Percentiles rank a stretch among this genome's conserved stretches.
Conservation (phyloP, 1,140 invertebrate species). For the Drosophila sproati region DNA sequence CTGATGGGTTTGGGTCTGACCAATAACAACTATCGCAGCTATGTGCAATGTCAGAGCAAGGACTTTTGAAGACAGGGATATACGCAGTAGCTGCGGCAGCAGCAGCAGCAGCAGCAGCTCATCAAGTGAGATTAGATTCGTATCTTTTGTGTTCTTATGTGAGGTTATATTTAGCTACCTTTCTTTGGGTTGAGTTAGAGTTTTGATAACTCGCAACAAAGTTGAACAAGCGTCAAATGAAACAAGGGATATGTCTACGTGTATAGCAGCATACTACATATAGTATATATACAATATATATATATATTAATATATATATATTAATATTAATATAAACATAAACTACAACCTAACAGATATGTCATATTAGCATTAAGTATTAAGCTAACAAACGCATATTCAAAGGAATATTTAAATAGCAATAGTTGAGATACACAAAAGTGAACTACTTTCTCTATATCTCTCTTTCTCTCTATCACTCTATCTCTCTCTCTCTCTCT, state of each 20-base stretch:
- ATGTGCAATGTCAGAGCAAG: slow-evolving; percentile 64
- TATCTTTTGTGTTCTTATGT: slow-evolving; percentile 11
- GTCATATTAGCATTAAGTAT: slow-evolving; percentile 18
- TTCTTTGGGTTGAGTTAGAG: slow-evolving; percentile 27
- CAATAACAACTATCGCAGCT: slow-evolving; percentile 75
- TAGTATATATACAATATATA: slow-evolving; percentile 38
- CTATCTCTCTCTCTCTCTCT: slow-evolving; percentile 9
- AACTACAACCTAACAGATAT: slow-evolving; percentile 47
- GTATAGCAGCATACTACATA: slow-evolving; percentile 67
- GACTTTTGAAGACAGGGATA: slow-evolving; percentile 60
- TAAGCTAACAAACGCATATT: slow-evolving; percentile 15
- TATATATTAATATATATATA: slow-evolving; percentile 50
- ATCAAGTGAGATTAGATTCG: slow-evolving; percentile 15
- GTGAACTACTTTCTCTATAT: slow-evolving; percentile 13
- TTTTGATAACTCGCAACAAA: slow-evolving; percentile 66
- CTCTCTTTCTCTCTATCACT: slow-evolving; percentile 7
- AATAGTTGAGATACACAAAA: slow-evolving; percentile 7
- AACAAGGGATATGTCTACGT: slow-evolving; percentile 84
- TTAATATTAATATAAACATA: slow-evolving; percentile 42
- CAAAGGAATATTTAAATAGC: slow-evolving; percentile 18
- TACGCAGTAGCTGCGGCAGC: slow-evolving; percentile 5
- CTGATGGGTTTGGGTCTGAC: slow-evolving; percentile 60
- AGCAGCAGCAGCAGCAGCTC: slow-evolving; percentile 8
- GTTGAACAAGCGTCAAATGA: slow-evolving; percentile 84
- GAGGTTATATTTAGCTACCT: slow-evolving; percentile 25